Evolutionary conservation across 2,888 invertebrate genomes (phyloP).

Genomic region (Cosmopolites sordidus): DNA sequence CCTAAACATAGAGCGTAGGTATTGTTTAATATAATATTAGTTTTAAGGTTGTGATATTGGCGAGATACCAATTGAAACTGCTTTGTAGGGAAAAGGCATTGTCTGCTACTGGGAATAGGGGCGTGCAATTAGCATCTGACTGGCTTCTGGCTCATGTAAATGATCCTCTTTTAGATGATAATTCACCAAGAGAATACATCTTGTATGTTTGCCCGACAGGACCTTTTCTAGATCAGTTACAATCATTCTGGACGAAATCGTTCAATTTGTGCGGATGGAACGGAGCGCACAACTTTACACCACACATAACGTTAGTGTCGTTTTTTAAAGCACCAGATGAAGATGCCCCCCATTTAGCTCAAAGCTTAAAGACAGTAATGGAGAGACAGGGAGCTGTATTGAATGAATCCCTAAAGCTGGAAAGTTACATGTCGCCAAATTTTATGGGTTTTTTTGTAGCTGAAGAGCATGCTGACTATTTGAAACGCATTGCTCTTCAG

Average conservation of each 20-base stretch:
- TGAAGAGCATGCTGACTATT: constrained; percentile 74
- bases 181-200: constrained; percentile 77
- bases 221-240: constrained; percentile 64
- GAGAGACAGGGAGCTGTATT: constrained; percentile 65
- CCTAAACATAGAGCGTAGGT: constrained; percentile 84
- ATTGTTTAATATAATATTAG: constrained; percentile 8
- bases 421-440: constrained; percentile 80
- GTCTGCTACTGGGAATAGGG: constrained; percentile 83
- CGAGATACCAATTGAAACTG: neutral
- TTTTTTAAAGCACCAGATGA: constrained; percentile 84
- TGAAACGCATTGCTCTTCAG: constrained; percentile 73
- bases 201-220: constrained; percentile 84
- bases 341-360: constrained; percentile 63
- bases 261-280: constrained; percentile 76
- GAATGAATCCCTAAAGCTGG: constrained; percentile 64
- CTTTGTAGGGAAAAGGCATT: constrained; percentile 75
- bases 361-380: constrained; percentile 69
- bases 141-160: constrained; percentile 88
- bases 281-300: constrained; percentile 84
- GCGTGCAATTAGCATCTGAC: constrained; percentile 84
- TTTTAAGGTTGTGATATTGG: neutral
- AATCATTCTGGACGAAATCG: constrained; percentile 75
- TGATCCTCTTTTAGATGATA: constrained; percentile 74
- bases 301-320: constrained; percentile 84
- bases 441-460: constrained; percentile 89